These are phyloP conservation scores for Sinohyriopsis cumingii DNA, from an alignment of 2,888 invertebrate species.

Conservation along the genomic window DNA sequence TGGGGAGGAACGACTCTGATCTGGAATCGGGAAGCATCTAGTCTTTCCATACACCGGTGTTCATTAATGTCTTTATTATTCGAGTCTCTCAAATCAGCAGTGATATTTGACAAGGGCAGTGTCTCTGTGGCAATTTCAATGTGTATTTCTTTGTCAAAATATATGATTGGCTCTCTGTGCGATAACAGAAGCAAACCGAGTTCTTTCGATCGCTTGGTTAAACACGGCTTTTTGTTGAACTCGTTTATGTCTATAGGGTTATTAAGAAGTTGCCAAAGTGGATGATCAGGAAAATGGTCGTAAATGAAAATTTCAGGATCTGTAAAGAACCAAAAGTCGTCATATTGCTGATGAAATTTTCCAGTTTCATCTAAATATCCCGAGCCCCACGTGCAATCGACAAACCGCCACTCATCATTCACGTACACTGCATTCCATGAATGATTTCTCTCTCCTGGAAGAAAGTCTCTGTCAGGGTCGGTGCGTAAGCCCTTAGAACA, in stretches of 20 bases:
- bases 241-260: slow-evolving; percentile 39
- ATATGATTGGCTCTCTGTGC: slow-evolving; percentile 32
- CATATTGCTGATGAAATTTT: slow-evolving; percentile 36
- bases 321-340: slow-evolving; percentile 59
- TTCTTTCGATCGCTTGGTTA: slow-evolving; percentile 33
- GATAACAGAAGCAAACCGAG: slow-evolving; percentile 33
- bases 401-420: slow-evolving; percentile 41
- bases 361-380: slow-evolving; percentile 26
- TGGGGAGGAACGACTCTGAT: slow-evolving; percentile 40
- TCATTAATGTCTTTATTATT: slow-evolving; percentile 20
- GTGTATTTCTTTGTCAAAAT: slow-evolving; percentile 31
- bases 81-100: slow-evolving; percentile 19
- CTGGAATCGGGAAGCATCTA: slow-evolving; percentile 26
- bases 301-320: slow-evolving; percentile 50
- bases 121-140: slow-evolving; percentile 31
- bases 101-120: slow-evolving; percentile 34
- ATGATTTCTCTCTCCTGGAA: slow-evolving; percentile 34
- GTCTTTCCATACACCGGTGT: slow-evolving; percentile 30
- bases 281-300: slow-evolving; percentile 49
- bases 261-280: slow-evolving; percentile 47
- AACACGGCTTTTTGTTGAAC: slow-evolving; percentile 37
- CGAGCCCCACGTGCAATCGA: slow-evolving; percentile 53
- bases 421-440: slow-evolving; percentile 49
- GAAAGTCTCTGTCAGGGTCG: slow-evolving; percentile 36
- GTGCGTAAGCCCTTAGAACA: slow-evolving; percentile 44